Evolutionary conservation across 2,113 vertebrate genomes (phyloP), one percentile per base, ranked within the genome.

Genomic region (Ibidorhyncha struthersii): DNA sequence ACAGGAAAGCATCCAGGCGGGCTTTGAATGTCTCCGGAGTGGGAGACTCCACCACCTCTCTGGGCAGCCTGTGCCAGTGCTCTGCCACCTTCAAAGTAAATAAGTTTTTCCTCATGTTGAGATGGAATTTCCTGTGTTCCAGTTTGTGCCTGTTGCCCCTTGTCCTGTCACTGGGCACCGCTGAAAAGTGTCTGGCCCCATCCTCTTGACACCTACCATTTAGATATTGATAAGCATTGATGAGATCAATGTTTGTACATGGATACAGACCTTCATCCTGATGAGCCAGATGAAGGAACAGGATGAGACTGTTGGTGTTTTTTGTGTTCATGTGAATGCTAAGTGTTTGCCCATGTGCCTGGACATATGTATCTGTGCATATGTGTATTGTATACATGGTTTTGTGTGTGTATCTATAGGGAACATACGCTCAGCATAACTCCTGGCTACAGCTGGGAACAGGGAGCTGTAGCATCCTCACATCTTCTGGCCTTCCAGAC

Each of bases 341-440:
- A 32, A 69, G 41, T 25, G 18, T 34, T 55, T 69, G 5, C 12
- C 21, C 36, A 14, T 30, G 45, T 62, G 22, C 19, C 47, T 65
- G 25, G 12, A 32, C 22, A 34, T 20, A 10, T 13, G 32, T 34
- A 8, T 22, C 11, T 26, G 29, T 71, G 7, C 4, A 4, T 43
- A 32, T 8, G 13, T 63, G 15, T 36, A 34, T 12, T 26, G 5
- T 5, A 40, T 3, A 16, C 4, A 10, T 7, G 9, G n/a, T 10
- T 69, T 49, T 69, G 6, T 13, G 4, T 6, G 13, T 38, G 13
- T 23, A 19, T 4, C 23, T 61, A 5, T 2, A 52, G 15, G 13
- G 1, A 29, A 55, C 8, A 29, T 4, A 30, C 0, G 5, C 5
- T 52, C 40, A 65, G 23, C 8, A 26, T 53, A 30, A 58, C 6